A percentile compares a stretch with the other conserved stretches of the same genome.
Conservation (phyloP, 2,888 invertebrate species). For the Branchipolynoe longqiensis region DNA sequence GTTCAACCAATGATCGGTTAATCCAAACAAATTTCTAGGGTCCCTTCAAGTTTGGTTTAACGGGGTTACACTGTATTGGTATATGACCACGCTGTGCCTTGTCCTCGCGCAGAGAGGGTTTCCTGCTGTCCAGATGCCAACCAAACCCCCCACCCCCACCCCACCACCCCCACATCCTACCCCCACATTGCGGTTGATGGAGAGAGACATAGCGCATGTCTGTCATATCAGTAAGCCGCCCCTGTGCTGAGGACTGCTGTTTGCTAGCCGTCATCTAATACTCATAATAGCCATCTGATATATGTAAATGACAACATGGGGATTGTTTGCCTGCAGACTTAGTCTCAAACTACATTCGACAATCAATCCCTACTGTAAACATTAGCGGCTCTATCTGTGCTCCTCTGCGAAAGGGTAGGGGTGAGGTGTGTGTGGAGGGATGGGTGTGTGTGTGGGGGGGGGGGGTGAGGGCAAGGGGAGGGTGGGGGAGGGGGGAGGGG, state of each 20-base stretch:
- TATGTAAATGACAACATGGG: constrained; percentile 37
- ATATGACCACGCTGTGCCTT: background rate
- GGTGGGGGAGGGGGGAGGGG: no score
- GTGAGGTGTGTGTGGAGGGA: no score
- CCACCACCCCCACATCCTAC: background rate
- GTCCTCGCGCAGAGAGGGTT: no score
- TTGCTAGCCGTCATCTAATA: background rate
- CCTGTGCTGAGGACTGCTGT: background rate
- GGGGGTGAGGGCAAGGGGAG: no score
- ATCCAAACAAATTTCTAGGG: no score
- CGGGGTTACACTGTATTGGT: background rate
- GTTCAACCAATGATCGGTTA: no score
- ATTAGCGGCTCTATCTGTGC: background rate
- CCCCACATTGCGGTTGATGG: background rate
- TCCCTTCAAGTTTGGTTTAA: no score
- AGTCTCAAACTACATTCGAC: constrained; percentile 54
- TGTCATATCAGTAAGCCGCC: constrained; percentile 30
- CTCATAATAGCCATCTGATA: constrained; percentile 11
- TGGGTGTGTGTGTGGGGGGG: no score
- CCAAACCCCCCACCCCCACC: no score
- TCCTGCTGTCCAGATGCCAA: no score
- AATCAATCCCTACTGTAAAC: constrained; percentile 12
- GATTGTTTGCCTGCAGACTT: constrained; percentile 27
- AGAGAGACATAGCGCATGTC: background rate
- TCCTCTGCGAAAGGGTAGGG: no score